Percentiles rank a stretch among this genome's conserved stretches.
These are phyloP conservation scores for Aptenodytes forsteri DNA, from an alignment of 2,113 vertebrate genomes.

Conservation along the genomic window DNA sequence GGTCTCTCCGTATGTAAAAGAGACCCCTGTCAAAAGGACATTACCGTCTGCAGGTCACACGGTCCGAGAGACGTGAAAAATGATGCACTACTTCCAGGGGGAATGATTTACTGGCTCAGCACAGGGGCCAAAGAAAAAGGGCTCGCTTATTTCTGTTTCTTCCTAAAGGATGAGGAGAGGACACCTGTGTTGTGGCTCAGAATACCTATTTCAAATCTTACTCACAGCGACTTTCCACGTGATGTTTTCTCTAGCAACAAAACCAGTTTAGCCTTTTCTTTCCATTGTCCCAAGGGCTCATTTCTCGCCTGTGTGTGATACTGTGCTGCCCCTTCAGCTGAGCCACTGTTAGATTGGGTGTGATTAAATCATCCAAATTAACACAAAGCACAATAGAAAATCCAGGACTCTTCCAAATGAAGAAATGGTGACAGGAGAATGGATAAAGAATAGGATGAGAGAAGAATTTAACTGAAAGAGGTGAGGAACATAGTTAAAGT, in stretches of 20 bases:
- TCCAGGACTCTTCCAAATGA: neutral
- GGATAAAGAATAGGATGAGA: neutral
- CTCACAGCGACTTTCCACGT: fast-evolving
- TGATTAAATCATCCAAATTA: neutral
- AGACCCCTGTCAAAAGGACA: neutral
- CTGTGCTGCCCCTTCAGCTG: neutral
- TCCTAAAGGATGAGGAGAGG: neutral
- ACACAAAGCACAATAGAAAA: neutral
- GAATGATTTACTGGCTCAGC: neutral
- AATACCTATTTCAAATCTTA: neutral
- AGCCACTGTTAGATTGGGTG: neutral
- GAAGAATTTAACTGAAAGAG: neutral
- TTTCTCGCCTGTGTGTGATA: neutral
- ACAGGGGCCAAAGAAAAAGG: neutral
- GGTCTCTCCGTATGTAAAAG: neutral
- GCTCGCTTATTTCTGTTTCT: neutral
- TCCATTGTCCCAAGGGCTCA: neutral
- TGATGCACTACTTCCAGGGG: fast-evolving
- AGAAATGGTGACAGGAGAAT: neutral
- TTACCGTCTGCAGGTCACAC: neutral
- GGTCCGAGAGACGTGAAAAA: neutral
- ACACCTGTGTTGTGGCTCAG: neutral
- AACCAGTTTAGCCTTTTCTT: neutral
- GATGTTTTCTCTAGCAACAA: neutral
- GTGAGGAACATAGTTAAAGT: neutral